Percentiles rank a stretch among this genome's conserved stretches.
Conservation (phyloP, 2,113 vertebrate genomes). For the Neoarius graeffei region DNA sequence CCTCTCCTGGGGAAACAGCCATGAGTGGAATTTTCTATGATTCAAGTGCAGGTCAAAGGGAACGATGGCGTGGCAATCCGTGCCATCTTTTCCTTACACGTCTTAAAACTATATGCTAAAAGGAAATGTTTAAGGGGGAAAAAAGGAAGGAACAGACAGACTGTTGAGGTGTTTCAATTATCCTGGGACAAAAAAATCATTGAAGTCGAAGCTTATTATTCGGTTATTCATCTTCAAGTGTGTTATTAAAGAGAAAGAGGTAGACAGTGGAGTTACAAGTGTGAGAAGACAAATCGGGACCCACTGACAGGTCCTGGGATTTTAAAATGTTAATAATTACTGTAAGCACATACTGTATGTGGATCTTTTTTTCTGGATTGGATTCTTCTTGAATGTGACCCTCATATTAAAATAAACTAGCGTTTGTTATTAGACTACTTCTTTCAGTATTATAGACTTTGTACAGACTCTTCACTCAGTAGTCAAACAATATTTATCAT, state of each 20-base stretch:
- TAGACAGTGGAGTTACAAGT: neutral
- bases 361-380: neutral
- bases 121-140: conserved; percentile 65
- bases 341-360: neutral
- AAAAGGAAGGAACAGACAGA: conserved; percentile 50
- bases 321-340: neutral
- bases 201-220: neutral
- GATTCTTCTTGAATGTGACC: neutral
- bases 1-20: conserved; percentile 66
- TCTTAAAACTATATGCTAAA: conserved; percentile 57
- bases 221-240: neutral
- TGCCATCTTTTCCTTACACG: conserved; percentile 41
- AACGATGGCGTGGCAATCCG: conserved; percentile 30
- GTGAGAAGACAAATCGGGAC: neutral
- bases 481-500: neutral
- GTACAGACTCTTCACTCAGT: neutral
- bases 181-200: neutral
- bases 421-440: neutral
- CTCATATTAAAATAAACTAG: neutral
- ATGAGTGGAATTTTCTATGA: conserved; percentile 49
- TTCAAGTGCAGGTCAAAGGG: conserved; percentile 61
- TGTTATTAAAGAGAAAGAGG: neutral
- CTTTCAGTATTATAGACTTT: neutral
- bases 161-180: neutral
- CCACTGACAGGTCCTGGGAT: neutral